Evolutionary conservation across 2,888 invertebrate species (phyloP).

Genomic region (Agrotis ipsilon): DNA sequence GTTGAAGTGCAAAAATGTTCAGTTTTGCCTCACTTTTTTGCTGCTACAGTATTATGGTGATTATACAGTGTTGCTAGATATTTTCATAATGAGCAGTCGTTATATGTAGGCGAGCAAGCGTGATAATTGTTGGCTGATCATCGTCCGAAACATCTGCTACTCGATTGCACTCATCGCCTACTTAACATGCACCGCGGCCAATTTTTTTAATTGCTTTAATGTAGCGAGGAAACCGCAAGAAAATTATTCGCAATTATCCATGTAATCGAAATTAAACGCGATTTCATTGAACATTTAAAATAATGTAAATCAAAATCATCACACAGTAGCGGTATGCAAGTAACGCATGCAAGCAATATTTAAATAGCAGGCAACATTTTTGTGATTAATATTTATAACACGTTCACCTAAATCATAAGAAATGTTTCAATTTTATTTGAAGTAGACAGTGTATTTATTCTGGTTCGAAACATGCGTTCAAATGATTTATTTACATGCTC

Average conservation of each 20-base stretch:
- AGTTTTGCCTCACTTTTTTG: constrained; percentile 29
- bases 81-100: constrained; percentile 71
- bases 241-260: constrained; percentile 70
- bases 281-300: constrained; percentile 56
- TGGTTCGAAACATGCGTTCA: constrained; percentile 9
- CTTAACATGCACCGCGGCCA: constrained; percentile 69
- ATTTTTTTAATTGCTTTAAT: constrained; percentile 71
- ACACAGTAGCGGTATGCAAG: background rate
- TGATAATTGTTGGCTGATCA: constrained; percentile 79
- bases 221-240: constrained; percentile 69
- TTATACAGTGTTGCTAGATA: constrained; percentile 64
- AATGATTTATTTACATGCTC: constrained; percentile 15
- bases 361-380: constrained; percentile 15
- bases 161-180: constrained; percentile 72
- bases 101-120: constrained; percentile 78
- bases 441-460: constrained; percentile 13
- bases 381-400: constrained; percentile 45
- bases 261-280: constrained; percentile 63
- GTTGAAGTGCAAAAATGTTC: constrained; percentile 30
- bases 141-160: constrained; percentile 71
- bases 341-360: constrained; percentile 26
- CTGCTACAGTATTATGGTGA: constrained; percentile 39
- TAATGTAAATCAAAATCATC: constrained; percentile 50
- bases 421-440: constrained; percentile 30
- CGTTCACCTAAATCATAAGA: constrained; percentile 7